Base-by-base conservation (phyloP, 2,797 vertebrate species). In the Aphelocoma californica region DNA sequence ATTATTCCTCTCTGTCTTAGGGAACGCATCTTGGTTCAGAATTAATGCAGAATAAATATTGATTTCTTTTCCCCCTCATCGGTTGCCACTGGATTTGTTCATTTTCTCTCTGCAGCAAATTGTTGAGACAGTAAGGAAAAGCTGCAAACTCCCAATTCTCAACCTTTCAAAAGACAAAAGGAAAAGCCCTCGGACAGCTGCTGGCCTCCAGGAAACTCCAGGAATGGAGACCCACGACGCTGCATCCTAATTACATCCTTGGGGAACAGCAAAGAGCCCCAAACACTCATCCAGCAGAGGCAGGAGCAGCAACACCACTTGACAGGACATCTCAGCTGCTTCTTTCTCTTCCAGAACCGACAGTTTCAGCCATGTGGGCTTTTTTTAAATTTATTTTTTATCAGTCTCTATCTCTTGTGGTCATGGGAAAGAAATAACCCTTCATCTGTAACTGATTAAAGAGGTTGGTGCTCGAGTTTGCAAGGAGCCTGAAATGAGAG, bases 401-500 rank as follows among this genome's bases (percentile, higher is more conserved):
- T 91, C 47, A 56, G 29, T 51, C n/a, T 90, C 82, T 88, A 81
- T 88, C 80, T 79, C 21, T 81, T 23, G 38, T 90, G 93, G 74
- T 81, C 84, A n/a, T 94, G 91, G 91, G 90, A 94, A 83, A 95
- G 88, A 81, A 87, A 82, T 44, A 88, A 93, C 80, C 88, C 83
- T 88, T 94, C 89, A 93, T 66, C 90, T 95, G 88, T 47, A 88
- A 84, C 85, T 73, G 85, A 88, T 95, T 97, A 94, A 78, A 72
- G 64, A 88, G 56, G 62, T 12, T 88, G 87, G 81, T 94, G 81
- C 78, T 71, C 31, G 61, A 84, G 69, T 67, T 94, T 92, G 87
- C 69, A 62, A 90, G 89, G 66, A 91, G 85, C 72, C 44, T 92
- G 92, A 62, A 75, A 72, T 7, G 60, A 62, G 31, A 56, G 48